Conservation (phyloP, 37 sponge, comb jelly and placozoan species). For the Ephydatia muelleri region DNA sequence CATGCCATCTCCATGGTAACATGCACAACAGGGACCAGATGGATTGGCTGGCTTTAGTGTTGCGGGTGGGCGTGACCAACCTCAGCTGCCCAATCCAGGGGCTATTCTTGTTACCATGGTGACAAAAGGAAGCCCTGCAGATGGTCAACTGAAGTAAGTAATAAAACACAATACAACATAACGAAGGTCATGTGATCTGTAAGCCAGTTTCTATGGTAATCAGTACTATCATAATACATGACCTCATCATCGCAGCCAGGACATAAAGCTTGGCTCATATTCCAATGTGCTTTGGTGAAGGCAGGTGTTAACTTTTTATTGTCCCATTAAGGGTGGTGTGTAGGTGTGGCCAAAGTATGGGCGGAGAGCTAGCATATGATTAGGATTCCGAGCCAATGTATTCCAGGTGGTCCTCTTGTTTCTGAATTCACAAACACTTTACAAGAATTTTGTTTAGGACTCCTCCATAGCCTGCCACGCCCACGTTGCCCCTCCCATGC, state of each 20-base stretch:
- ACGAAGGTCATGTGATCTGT: too few relatives aligned
- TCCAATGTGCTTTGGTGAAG: too few relatives aligned
- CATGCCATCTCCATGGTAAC: not conserved
- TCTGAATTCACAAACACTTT: not conserved
- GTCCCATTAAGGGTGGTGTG: too few relatives aligned
- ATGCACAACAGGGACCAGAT: slow-evolving; percentile 33
- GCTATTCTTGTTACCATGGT: slow-evolving; percentile 75
- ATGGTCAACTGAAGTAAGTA: slow-evolving; percentile 63
- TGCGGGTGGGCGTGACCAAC: slow-evolving; percentile 80
- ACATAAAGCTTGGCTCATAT: too few relatives aligned
- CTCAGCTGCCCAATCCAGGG: slow-evolving; percentile 77
- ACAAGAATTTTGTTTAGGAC: not conserved
- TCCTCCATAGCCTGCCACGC: too few relatives aligned
- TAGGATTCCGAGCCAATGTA: not conserved
- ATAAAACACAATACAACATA: not conserved
- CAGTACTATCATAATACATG: too few relatives aligned
- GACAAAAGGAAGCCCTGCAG: slow-evolving; percentile 62
- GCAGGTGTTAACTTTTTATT: too few relatives aligned
- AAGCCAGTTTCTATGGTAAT: not conserved
- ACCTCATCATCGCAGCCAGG: too few relatives aligned
- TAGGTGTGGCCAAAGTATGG: too few relatives aligned
- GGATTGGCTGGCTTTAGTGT: slow-evolving; percentile 78
- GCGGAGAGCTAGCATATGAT: too few relatives aligned
- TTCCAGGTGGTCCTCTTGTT: not conserved
- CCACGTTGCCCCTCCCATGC: too few relatives aligned